phyloP scores from a whole-genome alignment of 2,797 vertebrate genomes.

The Botia kubotai region DNA sequence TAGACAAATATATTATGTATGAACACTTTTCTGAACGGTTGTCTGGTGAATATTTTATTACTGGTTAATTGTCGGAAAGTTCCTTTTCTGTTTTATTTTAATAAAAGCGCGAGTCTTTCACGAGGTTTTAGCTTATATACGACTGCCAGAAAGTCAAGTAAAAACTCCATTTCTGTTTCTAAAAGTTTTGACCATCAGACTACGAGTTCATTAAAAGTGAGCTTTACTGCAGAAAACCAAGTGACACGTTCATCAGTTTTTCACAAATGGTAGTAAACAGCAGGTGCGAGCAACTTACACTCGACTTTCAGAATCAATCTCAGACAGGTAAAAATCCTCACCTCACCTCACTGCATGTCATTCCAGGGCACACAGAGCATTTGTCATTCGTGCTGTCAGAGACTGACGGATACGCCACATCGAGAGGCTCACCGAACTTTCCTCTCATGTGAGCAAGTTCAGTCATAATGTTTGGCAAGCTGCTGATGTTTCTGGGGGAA shows the following conservation, averaged over 20 bases:
- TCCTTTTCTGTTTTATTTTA: background rate
- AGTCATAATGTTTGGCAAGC: slow-evolving; percentile 26
- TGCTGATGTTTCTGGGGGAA: slow-evolving; percentile 34
- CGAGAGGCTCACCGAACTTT: slow-evolving; percentile 45
- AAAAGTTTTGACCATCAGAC: background rate
- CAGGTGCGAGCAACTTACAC: background rate
- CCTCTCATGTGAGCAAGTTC: slow-evolving; percentile 42
- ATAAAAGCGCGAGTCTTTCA: background rate
- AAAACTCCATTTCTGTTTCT: background rate
- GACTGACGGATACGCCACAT: slow-evolving; percentile 41
- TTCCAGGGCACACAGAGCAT: slow-evolving; percentile 37
- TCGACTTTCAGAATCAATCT: background rate
- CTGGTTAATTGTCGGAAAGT: background rate
- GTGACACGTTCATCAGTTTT: background rate
- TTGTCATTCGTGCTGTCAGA: slow-evolving; percentile 24
- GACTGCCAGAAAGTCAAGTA: background rate
- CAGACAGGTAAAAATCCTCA: slow-evolving; percentile 1
- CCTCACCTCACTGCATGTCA: slow-evolving; percentile 14
- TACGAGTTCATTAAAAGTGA: slow-evolving; percentile 14
- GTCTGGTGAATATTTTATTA: background rate
- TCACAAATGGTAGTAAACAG: slow-evolving; percentile 7
- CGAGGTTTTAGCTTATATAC: background rate
- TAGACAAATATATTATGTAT: background rate
- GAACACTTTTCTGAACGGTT: background rate
- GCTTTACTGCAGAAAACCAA: slow-evolving; percentile 1